Evolutionary conservation across 2,888 invertebrate species (phyloP).

Genomic region (Zygogramma bicolorata): DNA sequence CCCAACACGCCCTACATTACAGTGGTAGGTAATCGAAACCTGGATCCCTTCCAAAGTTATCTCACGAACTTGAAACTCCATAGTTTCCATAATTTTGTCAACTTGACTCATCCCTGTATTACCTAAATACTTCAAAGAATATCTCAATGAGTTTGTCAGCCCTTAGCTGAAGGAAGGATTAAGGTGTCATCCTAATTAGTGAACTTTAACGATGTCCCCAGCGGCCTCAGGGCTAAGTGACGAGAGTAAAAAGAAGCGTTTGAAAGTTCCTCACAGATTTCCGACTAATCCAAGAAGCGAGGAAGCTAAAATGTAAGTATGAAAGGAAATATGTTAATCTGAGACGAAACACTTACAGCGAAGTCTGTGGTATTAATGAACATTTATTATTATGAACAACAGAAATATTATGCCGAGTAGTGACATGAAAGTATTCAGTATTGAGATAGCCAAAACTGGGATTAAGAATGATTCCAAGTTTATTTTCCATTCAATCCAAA

Average conservation of each 20-base stretch:
- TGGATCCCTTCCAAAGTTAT: not conserved
- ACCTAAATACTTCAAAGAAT: slow-evolving; percentile 37
- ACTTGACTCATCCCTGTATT: slow-evolving; percentile 31
- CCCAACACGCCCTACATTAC: no score
- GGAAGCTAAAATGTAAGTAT: not conserved
- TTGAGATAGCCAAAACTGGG: no score
- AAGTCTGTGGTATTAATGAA: not conserved
- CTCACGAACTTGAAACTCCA: slow-evolving; percentile 37
- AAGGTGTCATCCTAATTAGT: slow-evolving; percentile 57
- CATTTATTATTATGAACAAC: not conserved
- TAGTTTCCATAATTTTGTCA: slow-evolving; percentile 29
- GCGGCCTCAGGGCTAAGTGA: slow-evolving; percentile 40
- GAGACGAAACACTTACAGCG: not conserved
- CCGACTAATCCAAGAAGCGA: slow-evolving; percentile 31
- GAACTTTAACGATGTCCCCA: slow-evolving; percentile 57
- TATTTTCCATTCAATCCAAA: no score
- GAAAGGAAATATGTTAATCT: slow-evolving; percentile 9
- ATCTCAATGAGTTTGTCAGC: slow-evolving; percentile 42
- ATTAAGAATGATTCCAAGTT: no score
- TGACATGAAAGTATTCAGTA: no score
- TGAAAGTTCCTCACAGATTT: slow-evolving; percentile 40
- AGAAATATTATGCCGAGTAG: no score
- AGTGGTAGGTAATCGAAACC: not conserved
- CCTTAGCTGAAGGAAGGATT: slow-evolving; percentile 46
- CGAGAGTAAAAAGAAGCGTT: slow-evolving; percentile 41